A percentile compares a stretch with the other conserved stretches of the same genome.
These are phyloP conservation scores for Himantopus leucocephalus DNA, from an alignment of 2,113 vertebrate species.

Conservation along the genomic window DNA sequence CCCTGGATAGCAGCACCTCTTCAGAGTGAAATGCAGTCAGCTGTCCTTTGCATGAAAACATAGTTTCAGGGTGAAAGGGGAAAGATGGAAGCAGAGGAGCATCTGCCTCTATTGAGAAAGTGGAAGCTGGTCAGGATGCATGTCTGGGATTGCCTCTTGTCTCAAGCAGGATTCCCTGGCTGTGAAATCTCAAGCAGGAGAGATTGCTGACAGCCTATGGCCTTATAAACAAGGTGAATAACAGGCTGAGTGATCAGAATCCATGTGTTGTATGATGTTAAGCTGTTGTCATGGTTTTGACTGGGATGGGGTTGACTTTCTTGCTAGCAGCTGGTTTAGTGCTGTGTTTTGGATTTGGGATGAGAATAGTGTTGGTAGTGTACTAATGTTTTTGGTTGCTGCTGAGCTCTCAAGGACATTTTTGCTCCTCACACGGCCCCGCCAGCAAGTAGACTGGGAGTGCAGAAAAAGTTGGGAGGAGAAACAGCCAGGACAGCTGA, in stretches of 20 bases:
- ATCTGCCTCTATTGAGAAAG: not conserved
- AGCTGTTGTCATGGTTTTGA: not conserved
- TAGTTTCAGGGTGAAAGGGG: not conserved
- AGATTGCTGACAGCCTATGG: not conserved
- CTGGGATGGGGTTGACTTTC: not conserved
- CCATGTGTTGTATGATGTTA: not conserved
- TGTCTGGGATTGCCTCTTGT: rapidly evolving
- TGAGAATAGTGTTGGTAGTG: not conserved
- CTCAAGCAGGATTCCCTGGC: not conserved
- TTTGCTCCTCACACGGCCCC: not conserved
- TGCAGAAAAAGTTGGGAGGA: not conserved
- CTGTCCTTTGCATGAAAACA: not conserved
- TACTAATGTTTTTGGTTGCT: not conserved
- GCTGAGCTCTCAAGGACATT: not conserved
- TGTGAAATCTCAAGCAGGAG: not conserved
- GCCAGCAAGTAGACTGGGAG: not conserved
- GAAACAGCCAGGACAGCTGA: not conserved
- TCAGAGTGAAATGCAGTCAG: not conserved
- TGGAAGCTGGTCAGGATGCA: not conserved
- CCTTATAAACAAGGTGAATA: not conserved
- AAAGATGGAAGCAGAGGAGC: not conserved
- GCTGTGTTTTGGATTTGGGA: not conserved
- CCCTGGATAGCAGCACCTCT: not conserved
- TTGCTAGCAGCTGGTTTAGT: not conserved
- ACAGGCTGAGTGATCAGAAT: not conserved